Evolutionary conservation across 1,140 invertebrate species (phyloP), one percentile per base, ranked within the genome.

Genomic region (Heliconius hermathena): DNA sequence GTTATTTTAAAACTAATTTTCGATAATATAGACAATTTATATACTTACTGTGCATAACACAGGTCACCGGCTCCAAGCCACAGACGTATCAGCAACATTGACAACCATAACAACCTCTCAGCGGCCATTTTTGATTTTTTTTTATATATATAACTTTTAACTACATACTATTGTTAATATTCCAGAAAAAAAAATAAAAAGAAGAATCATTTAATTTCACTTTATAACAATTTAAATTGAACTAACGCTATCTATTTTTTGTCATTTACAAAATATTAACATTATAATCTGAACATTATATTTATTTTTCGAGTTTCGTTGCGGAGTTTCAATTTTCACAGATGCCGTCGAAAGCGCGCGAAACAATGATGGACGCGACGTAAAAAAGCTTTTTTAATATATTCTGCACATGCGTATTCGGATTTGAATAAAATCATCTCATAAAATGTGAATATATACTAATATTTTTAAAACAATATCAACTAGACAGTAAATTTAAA

Each of bases 31-130:
- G 3, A 66, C 22, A 29, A 66, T 66, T 29, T 76, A 46, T 41
- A 71, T 88, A 94, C 94, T 94, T 85, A 95, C 94, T 95, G 93
- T 74, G 94, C 92, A 83, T 94, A 95, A 79, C 94, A 95, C 1
- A 95, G 84, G 79, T 95, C 94, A 6, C 93, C 91, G 36, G 93
- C 91, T 29, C 92, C 89, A 9, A 95, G 84, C 88, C 91, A 93
- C 8, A 94, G 87, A 29, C 90, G 86, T 49, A 93, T 84, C 70
- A 93, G 87, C 54, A 91, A 86, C 26, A 89, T 93, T 1, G 89
- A 84, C 41, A 91, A 38, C 91, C 93, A 93, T 52, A 94, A 81
- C 13, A 93, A 82, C 73, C 85, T 92, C 49, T 85, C 86, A 36
- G 89, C 93, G 11, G 88, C 89, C 92, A 94, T 94, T 80, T 91